phyloP scores from a whole-genome alignment of 2,113 vertebrate genomes.

The Rhipidura dahli region DNA sequence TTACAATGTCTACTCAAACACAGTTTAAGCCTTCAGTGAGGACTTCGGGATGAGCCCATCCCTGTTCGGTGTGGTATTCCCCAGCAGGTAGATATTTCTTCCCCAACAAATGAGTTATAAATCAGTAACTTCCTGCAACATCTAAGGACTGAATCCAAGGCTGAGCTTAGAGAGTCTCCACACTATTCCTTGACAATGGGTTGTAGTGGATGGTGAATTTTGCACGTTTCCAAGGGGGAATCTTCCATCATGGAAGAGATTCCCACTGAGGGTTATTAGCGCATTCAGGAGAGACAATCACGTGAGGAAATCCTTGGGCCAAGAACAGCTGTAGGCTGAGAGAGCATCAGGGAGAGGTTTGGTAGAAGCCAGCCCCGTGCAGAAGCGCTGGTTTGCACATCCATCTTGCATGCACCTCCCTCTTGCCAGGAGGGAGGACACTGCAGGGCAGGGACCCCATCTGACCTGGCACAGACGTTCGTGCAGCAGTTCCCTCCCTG shows the following conservation, averaged over 20 bases:
- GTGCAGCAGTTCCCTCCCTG: not conserved
- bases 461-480: not conserved
- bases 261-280: not conserved
- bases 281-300: not conserved
- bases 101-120: not conserved
- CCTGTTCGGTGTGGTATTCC: not conserved
- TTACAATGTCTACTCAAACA: not conserved
- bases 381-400: not conserved
- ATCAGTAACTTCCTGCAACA: not conserved
- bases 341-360: not conserved
- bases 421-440: not conserved
- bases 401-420: not conserved
- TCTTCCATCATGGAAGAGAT: not conserved
- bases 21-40: not conserved
- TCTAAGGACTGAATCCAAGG: not conserved
- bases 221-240: rapidly evolving
- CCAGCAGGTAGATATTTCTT: not conserved
- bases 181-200: not conserved
- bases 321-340: not conserved
- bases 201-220: not conserved
- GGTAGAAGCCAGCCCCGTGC: not conserved
- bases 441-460: rapidly evolving
- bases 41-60: not conserved
- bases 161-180: not conserved
- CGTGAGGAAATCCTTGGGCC: not conserved